Base-by-base conservation (phyloP, 2,888 invertebrate genomes). In the Perdita meconis region DNA sequence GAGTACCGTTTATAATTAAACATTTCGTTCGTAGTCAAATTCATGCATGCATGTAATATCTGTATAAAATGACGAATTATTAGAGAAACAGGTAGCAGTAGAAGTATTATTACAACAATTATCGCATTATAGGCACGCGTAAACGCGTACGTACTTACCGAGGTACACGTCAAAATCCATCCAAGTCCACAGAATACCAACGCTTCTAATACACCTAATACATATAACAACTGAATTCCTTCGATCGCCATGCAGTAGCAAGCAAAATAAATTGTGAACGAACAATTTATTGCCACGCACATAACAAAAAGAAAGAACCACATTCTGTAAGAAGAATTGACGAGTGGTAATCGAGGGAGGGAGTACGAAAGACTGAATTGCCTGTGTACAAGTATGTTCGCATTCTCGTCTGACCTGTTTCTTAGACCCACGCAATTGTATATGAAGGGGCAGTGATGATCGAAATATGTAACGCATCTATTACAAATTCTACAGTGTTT, bases 381-480 rank as follows among this genome's bases (percentile, higher is more conserved):
- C 56, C 8, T n/a, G 30, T 13, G 12, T 24, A 30, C 56, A 30
- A 5, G 61, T 63, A 12, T 10, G 47, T 34, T 5, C 51, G 24
- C 12, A 8, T 22, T 85, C 87, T 30, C 6, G 3, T 30, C 30
- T 30, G 2, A 94, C 95, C 95, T 95, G 93, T 98, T 98, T 75
- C 96, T 95, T 44, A 98, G 94, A 0, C 98, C 98, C 19, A 98
- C 97, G 92, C 98, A 98, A 92, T 98, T 98, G 93, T 98, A 97
- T 86, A 98, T 97, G 91, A 98, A 98, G 0, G 98, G 98, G 91
- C 98, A 98, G 91, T 98, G 98, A 92, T 98, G 98, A 91, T 98
- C 98, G 89, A 98, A 98, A 91, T 97, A 97, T 1, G 95, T 95
- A 1, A 97, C 96, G 89, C 97, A 97, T 70, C 97, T 95, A 90